Percentiles rank a stretch among this genome's conserved stretches.
Conservation (phyloP, 2,888 invertebrate species). For the Ophraella communa region DNA sequence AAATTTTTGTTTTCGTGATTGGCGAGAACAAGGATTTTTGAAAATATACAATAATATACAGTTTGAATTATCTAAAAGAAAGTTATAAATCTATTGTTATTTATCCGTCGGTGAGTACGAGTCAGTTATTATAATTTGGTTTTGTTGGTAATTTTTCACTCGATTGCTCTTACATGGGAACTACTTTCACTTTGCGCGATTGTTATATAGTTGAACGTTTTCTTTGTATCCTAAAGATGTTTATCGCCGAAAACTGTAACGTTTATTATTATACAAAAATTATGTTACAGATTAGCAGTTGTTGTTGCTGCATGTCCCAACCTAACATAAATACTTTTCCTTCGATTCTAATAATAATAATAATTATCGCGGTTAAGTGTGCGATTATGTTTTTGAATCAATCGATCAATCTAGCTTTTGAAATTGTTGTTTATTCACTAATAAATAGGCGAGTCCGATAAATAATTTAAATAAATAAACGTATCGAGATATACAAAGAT, state of each 20-base stretch:
- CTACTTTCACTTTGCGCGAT: constrained; percentile 2
- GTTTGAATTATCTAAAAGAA: constrained; percentile 1
- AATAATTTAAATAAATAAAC: no score
- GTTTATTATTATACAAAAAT: not conserved
- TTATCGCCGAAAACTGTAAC: constrained; percentile 4
- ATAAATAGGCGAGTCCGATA: no score
- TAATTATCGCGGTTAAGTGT: no score
- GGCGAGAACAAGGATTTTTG: not conserved
- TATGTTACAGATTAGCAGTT: no score
- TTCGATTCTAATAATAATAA: no score
- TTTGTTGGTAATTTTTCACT: constrained; percentile 6
- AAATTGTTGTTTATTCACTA: no score
- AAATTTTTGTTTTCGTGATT: not conserved
- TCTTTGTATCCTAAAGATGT: not conserved
- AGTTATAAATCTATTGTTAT: constrained; percentile 5
- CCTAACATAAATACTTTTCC: no score
- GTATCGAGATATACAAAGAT: no score
- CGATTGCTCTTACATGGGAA: constrained; percentile 3
- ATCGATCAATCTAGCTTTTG: no score
- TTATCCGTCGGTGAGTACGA: not conserved
- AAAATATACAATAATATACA: not conserved
- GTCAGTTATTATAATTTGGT: constrained; percentile 1
- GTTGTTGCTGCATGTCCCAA: no score
- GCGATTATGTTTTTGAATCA: no score
- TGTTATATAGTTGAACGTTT: not conserved